Base-by-base conservation (phyloP, 2,113 vertebrate genomes). In the Corydoras sp. region DNA sequence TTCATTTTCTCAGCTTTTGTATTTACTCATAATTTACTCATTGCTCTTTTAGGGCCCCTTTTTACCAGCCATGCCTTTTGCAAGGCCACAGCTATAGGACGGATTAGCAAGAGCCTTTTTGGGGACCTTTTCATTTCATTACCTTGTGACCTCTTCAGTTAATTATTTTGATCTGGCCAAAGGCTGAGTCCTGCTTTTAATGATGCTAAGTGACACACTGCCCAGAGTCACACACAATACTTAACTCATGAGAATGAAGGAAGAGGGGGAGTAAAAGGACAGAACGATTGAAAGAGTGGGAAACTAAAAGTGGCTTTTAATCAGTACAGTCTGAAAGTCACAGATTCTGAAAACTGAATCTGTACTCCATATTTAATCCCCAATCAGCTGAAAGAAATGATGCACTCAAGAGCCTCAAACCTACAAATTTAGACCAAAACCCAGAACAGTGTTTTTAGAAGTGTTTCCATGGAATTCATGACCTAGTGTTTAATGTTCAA, bases 111-210 rank as follows among this genome's bases (percentile, higher is more conserved):
- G 82, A 74, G 82, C 83, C 82, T 87, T 87, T 90, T 88, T 48
- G 35, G 82, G 75, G 76, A 58, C 70, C 82, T 81, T 88, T 89
- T 89, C 83, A 89, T 90, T 89, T 89, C 83, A 88, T 90, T 90
- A 90, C 87, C 85, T 87, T 88, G 85, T 90, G 87, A 91, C 88
- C 90, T 86, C 87, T 88, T 79, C 83, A 90, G 88, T 89, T 90
- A 88, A 91, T 90, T 90, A 91, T 90, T 88, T 88, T 89, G 88
- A 90, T 90, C 86, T 88, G 89, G 86, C 90, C 85, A 87, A 85
- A 90, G 86, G 79, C 84, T 79, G 68, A 62, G 86, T 81, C 82
- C 84, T 86, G 82, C 79, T 81, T 89, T 90, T 90, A 89, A 89
- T 89, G 85, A 87, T 87, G 83, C 88, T 82, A 84, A 86, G 86